Base-by-base conservation (phyloP, 2,797 vertebrate genomes). In the Enteromius radiatus region DNA sequence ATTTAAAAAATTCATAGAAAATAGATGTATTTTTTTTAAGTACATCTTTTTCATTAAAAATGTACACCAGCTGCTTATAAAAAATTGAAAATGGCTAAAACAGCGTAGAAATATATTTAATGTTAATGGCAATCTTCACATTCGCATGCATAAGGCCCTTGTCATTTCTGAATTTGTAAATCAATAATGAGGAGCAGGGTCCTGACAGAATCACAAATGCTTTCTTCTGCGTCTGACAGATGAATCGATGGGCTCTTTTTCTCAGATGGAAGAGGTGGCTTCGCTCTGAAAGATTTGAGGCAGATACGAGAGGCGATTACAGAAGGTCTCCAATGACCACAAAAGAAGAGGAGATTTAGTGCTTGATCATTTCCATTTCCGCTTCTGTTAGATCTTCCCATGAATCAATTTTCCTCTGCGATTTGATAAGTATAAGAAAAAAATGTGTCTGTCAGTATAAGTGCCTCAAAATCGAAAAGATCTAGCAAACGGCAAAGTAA, bases 151-250 rank as follows among this genome's bases (percentile, higher is more conserved):
- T 59, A 38, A 76, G 73, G 36, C 15, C 14, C 36, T 68, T 76
- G 64, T 76, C 74, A 83, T 70, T 70, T 83, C 36, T 45, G 52
- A 77, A 77, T 83, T 45, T 83, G 49, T 70, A 70, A 83, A 69
- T 77, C 74, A 83, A 77, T 83, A 61, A 69, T 68, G 64, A 69
- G 52, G 21, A 47, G 36, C 74, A 77, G 74, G 15, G 14, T 59
- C 54, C 41, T 69, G 81, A 69, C 74, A 70, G 64, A 59, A 69
- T 83, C 74, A 77, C 28, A 15, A 83, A 77, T 70, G 74, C 74
- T 83, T 83, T 83, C 75, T 77, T 83, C 74, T 61, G 52, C 36
- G 1, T 77, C 41, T 83, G 74, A 77, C 74, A 77, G 74, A 70
- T 83, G 19, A 77, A 83, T 83, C 74, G 41, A 83, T 77, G 3